These are phyloP conservation scores for Cettia cetti DNA, from an alignment of 2,113 vertebrate species.

Conservation along the genomic window DNA sequence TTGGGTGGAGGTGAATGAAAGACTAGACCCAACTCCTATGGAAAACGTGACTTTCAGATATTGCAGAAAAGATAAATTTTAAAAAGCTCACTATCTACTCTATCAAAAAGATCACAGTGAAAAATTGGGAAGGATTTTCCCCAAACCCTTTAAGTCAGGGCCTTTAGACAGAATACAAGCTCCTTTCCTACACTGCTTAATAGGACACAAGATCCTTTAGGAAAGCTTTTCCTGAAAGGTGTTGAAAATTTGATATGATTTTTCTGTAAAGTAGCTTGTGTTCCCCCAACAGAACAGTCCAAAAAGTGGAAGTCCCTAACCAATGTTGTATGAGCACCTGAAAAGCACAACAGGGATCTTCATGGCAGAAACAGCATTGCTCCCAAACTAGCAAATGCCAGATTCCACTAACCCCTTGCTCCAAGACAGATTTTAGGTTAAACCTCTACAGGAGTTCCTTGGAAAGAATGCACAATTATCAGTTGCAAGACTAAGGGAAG, in stretches of 20 bases:
- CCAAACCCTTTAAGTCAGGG: background rate
- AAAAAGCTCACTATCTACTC: background rate
- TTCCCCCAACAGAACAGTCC: background rate
- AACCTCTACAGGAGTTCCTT: background rate
- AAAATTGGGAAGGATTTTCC: background rate
- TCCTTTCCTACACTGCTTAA: background rate
- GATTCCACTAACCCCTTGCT: background rate
- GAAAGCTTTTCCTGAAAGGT: background rate
- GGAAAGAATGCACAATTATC: background rate
- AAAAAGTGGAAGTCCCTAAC: background rate
- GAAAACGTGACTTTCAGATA: accelerated
- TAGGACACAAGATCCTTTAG: background rate
- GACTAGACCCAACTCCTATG: background rate
- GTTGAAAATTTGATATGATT: background rate
- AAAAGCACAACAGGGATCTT: background rate
- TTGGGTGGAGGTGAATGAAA: background rate
- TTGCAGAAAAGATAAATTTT: background rate
- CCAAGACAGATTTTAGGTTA: background rate
- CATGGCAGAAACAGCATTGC: background rate
- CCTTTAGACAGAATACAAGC: background rate
- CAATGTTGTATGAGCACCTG: background rate
- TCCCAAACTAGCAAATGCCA: background rate
- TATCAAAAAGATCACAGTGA: background rate
- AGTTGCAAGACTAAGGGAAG: background rate
- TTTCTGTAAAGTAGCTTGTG: background rate